These are phyloP conservation scores for Drosophila paucipuncta DNA, from an alignment of 2,888 invertebrate species.

Conservation along the genomic window DNA sequence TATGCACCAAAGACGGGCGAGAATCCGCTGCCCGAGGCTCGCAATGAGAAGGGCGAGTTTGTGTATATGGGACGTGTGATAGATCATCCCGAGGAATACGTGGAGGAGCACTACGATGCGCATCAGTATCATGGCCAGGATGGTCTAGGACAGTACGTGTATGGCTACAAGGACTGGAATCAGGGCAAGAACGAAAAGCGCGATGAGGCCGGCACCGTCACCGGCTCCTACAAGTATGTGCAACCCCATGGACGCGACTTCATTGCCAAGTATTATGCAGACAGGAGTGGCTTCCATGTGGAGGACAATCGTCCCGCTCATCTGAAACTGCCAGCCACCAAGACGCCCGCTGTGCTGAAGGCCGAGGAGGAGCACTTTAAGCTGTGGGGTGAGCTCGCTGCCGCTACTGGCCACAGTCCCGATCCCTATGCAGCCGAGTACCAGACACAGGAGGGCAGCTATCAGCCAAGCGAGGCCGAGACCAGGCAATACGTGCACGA, in stretches of 20 bases:
- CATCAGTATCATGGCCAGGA: constrained; percentile 91
- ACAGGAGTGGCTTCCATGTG: constrained; percentile 92
- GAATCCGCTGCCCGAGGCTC: constrained; percentile 85
- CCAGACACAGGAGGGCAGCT: constrained; percentile 76
- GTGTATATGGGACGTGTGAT: constrained; percentile 87
- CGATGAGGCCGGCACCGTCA: constrained; percentile 88
- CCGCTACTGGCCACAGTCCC: constrained; percentile 85
- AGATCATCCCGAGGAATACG: constrained; percentile 88
- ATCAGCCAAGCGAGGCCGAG: constrained; percentile 77
- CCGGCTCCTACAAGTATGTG: constrained; percentile 90
- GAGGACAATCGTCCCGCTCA: constrained; percentile 90
- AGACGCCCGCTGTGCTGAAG: constrained; percentile 89
- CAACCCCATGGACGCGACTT: constrained; percentile 86
- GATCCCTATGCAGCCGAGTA: constrained; percentile 85
- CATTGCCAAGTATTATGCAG: constrained; percentile 89
- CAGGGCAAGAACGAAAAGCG: constrained; percentile 91
- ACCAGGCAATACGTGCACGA: constrained; percentile 82
- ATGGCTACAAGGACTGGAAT: constrained; percentile 91
- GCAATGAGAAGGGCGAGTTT: constrained; percentile 83
- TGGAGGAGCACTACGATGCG: constrained; percentile 90
- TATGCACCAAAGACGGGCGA: constrained; percentile 87
- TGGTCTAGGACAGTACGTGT: constrained; percentile 89
- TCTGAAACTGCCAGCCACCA: constrained; percentile 88
- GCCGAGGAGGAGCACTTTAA: constrained; percentile 90
- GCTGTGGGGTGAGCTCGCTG: constrained; percentile 89